Base-by-base conservation (phyloP, 2,888 invertebrate species). In the Drosophila meridiana region DNA sequence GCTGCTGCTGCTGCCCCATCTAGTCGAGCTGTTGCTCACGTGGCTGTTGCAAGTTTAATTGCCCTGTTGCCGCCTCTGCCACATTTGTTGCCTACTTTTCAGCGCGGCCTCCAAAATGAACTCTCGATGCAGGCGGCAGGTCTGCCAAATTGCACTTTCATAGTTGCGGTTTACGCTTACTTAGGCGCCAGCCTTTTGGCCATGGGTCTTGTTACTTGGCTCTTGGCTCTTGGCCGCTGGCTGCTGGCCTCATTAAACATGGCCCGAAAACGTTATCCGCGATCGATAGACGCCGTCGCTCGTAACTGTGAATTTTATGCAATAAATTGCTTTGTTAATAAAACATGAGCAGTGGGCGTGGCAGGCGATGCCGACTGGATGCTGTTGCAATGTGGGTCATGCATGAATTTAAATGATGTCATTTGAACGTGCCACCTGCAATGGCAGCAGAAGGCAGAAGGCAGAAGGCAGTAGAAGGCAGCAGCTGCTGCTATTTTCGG, bases 331-430 rank as follows among this genome's bases (percentile, higher is more conserved):
- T 74, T 76, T 87, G 87, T 89, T 89, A 85, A 85, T 85, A 85
- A 89, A 86, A 81, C 75, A 85, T 82, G 73, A 87, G 78, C 75
- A 64, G 70, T 55, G 79, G 65, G 69, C 40, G 67, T 34, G 38
- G 36, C 20, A 5, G 14, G 34, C 64, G 42, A n/a, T 8, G 30
- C 38, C 4, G 45, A 53, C 68, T 52, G 57, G 56, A 55, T 60
- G 71, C 62, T 74, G 69, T 61, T 74, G 69, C 73, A 75, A 90
- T 90, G 78, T 90, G 84, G 90, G 90, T 89, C 90, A 91, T 83
- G 86, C 87, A 91, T 91, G 91, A 91, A 91, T 90, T 91, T 90
- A 87, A 91, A 90, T 90, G 87, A 91, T 89, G 89, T 91, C 89
- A 87, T 85, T 85, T 76, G 66, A 75, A 69, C 76, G 70, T 69